A percentile compares a stretch with the other conserved stretches of the same genome.
Evolutionary conservation across 2,888 invertebrate genomes (phyloP).

Genomic region (Dolichomitus sp.): DNA sequence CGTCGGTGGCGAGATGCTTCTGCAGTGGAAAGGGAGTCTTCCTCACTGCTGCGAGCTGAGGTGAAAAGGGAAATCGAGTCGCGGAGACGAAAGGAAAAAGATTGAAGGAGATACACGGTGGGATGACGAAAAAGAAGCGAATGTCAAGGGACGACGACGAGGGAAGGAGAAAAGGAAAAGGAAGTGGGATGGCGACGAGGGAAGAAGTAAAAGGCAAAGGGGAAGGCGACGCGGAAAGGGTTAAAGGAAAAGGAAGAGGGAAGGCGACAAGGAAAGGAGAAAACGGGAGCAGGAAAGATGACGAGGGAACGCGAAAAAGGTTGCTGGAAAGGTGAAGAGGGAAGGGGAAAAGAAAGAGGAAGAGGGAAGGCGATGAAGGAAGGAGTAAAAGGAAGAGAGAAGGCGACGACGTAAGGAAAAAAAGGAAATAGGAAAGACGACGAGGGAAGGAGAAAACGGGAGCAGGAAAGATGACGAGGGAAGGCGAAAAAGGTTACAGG

Average conservation of each 20-base stretch:
- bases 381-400: too few relatives aligned
- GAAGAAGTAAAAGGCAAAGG: neutral
- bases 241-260: slow-evolving; percentile 9
- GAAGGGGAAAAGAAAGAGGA: too few relatives aligned
- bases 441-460: too few relatives aligned
- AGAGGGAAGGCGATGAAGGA: too few relatives aligned
- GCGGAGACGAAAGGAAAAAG: slow-evolving; percentile 4
- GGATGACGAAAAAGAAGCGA: slow-evolving; percentile 25
- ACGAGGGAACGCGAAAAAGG: too few relatives aligned
- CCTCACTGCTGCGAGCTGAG: neutral
- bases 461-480: too few relatives aligned
- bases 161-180: slow-evolving; percentile 25
- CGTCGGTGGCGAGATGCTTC: neutral
- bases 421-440: too few relatives aligned
- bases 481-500: too few relatives aligned
- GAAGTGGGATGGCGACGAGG: neutral
- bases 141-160: slow-evolving; percentile 53
- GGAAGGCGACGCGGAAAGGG: slow-evolving; percentile 29
- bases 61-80: slow-evolving; percentile 12
- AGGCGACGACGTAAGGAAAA: too few relatives aligned
- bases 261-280: slow-evolving; percentile 18
- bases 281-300: too few relatives aligned
- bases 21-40: neutral
- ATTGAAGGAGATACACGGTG: neutral
- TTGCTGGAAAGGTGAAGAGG: too few relatives aligned